Base-by-base conservation (phyloP, 1,140 invertebrate species). In the Trissolcus basalis region DNA sequence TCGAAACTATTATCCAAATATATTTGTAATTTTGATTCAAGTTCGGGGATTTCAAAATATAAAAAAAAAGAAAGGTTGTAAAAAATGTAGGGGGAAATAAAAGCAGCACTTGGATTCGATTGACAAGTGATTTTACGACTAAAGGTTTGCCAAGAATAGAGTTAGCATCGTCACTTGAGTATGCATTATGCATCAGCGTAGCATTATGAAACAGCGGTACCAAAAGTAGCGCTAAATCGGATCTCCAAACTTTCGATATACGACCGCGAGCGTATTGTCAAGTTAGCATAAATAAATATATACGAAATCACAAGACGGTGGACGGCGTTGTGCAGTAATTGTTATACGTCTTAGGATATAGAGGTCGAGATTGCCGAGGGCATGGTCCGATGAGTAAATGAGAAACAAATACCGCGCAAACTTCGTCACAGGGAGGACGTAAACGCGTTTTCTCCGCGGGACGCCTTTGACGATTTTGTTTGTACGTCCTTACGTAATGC, bases 241-340 rank as follows among this genome's bases (percentile, higher is more conserved):
- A 81, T 73, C 73, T 69, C 68, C 77, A 80, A 79, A 80, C 60
- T 75, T 63, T 65, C 75, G 76, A 83, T 84, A 77, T 79, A 77
- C 48, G 45, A 16, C 61, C 15, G 5, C 35, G 13, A 39, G 69
- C 51, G 67, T 69, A 45, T 60, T 64, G 16, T 59, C 65, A 60
- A 77, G 75, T 80, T 82, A 75, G 78, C 77, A 80, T 81, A 80
- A 80, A 84, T 84, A 84, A 84, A 84, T n/a, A 4, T 35, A 35
- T 39, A 39, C 9, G 3, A 11, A 39, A n/a, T 9, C 36, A 39
- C 36, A 39, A 9, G 36, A 11, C 19, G n/a, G 33, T 35, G 5
- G 33, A 3, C 39, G 39, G 45, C 14, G 41, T 33, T 35, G 33
- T 41, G 54, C 13, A 12, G 43, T 39, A n/a, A 39, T 39, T 39